A percentile compares a stretch with the other conserved stretches of the same genome.
Conservation (phyloP, 1,140 invertebrate genomes). For the Bombus sylvicola region DNA sequence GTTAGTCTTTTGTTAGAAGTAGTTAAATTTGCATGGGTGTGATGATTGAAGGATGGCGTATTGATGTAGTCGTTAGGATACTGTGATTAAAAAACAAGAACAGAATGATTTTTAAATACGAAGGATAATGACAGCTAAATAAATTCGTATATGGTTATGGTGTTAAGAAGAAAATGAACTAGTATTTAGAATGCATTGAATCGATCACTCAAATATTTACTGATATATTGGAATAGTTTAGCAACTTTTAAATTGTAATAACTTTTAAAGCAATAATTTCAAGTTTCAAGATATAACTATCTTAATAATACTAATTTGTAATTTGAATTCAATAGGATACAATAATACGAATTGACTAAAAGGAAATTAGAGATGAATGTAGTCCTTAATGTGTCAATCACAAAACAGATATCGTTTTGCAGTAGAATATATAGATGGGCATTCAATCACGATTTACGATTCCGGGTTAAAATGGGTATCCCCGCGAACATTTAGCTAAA, state of each 20-base stretch:
- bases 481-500: constrained; percentile 3
- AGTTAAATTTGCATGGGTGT: background rate
- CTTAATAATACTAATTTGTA: no score
- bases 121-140: no score
- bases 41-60: background rate
- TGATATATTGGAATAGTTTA: no score
- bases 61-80: background rate
- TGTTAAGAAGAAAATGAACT: no score
- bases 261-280: no score
- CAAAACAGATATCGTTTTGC: background rate
- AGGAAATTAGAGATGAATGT: background rate
- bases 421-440: background rate
- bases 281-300: no score
- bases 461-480: constrained; percentile 12
- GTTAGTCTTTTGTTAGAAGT: background rate
- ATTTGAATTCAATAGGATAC: no score
- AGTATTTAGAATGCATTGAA: no score
- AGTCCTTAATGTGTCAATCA: background rate
- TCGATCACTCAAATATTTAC: no score
- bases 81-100: background rate
- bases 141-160: no score
- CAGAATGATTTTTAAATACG: background rate
- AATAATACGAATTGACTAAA: no score
- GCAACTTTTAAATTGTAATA: no score
- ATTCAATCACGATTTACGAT: constrained; percentile 20